phyloP scores from a whole-genome alignment of 1,140 invertebrate genomes.

The Caenorhabditis tropicalis region DNA sequence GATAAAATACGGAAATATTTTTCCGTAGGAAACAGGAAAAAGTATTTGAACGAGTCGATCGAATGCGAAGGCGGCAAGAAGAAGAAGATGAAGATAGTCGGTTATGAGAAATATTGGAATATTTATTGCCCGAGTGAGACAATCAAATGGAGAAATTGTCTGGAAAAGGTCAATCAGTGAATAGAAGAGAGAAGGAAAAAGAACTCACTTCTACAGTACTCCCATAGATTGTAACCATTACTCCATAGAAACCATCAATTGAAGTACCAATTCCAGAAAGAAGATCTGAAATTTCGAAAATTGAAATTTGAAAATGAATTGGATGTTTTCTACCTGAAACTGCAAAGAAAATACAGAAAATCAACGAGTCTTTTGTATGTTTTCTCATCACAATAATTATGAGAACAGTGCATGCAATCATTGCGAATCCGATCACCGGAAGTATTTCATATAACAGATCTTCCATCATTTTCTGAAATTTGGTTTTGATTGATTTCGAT shows the following conservation, averaged over 20 bases:
- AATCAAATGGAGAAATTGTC: conserved; percentile 22
- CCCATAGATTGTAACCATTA: conserved; percentile 47
- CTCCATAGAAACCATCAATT: conserved; percentile 38
- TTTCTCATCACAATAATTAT: conserved; percentile 36
- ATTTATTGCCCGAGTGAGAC: neutral
- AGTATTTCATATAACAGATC: conserved; percentile 46
- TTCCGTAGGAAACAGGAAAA: conserved; percentile 34
- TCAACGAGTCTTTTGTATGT: neutral
- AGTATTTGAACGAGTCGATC: conserved; percentile 41
- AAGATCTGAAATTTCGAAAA: neutral
- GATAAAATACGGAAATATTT: conserved; percentile 16
- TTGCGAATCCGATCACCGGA: conserved; percentile 34
- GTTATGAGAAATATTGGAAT: neutral
- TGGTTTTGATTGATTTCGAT: too few species aligned
- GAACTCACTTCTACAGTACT: conserved; percentile 23
- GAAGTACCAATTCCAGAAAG: conserved; percentile 2
- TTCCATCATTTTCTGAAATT: conserved; percentile 44
- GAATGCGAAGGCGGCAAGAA: neutral
- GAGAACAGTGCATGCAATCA: conserved; percentile 11
- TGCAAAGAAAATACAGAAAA: conserved; percentile 35
- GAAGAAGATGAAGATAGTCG: conserved; percentile 33
- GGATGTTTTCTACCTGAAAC: neutral
- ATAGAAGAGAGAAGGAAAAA: neutral
- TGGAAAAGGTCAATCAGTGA: neutral
- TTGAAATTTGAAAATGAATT: too few species aligned